These are phyloP conservation scores for Zelleria hepariella DNA, from an alignment of 2,888 invertebrate genomes.

Conservation along the genomic window DNA sequence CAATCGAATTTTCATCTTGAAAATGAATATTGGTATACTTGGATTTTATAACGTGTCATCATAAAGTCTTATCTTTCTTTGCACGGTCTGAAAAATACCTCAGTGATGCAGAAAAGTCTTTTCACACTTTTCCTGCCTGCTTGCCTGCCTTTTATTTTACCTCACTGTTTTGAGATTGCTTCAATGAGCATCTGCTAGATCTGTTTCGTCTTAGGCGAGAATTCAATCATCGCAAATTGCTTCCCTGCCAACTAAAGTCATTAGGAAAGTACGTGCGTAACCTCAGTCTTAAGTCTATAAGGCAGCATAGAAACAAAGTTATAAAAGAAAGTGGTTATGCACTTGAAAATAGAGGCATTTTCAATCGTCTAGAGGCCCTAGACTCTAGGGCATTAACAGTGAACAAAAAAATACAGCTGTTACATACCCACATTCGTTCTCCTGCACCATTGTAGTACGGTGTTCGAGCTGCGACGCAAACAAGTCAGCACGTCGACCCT, in stretches of 20 bases:
- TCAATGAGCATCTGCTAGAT: not conserved
- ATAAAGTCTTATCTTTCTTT: not conserved
- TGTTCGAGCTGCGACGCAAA: too few relatives aligned
- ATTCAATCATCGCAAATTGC: constrained; percentile 22
- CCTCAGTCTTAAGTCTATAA: too few relatives aligned
- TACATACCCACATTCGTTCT: too few relatives aligned
- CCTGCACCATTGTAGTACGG: too few relatives aligned
- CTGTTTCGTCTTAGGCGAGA: constrained; percentile 12
- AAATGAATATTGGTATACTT: not conserved
- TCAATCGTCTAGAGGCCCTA: too few relatives aligned
- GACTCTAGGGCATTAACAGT: too few relatives aligned
- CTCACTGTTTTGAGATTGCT: not conserved
- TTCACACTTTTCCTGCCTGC: not conserved
- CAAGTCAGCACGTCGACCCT: too few relatives aligned
- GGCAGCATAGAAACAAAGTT: too few relatives aligned
- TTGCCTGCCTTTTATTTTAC: not conserved
- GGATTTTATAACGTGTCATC: not conserved
- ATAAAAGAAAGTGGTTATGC: too few relatives aligned
- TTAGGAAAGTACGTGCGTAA: constrained; percentile 18
- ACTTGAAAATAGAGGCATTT: too few relatives aligned
- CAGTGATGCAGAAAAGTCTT: not conserved
- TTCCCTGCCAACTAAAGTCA: constrained; percentile 21
- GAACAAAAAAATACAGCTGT: too few relatives aligned
- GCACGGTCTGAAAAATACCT: not conserved
- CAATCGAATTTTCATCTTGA: too few relatives aligned